Percentiles rank a stretch among this genome's conserved stretches.
phyloP scores from a whole-genome alignment of 2,888 invertebrate species.

The Acrobasis consociella region DNA sequence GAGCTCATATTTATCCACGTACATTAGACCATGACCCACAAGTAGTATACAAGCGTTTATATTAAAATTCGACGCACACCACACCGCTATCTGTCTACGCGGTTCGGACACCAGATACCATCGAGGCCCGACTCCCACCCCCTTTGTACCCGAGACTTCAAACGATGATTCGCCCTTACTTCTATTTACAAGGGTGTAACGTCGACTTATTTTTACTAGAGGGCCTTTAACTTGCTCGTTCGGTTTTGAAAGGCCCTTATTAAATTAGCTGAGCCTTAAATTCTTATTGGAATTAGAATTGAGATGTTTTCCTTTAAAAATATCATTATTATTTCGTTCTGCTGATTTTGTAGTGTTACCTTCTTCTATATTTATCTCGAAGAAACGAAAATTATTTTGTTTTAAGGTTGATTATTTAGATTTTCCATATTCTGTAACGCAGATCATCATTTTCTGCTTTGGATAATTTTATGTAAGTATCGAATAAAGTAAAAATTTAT shows the following conservation, averaged over 20 bases:
- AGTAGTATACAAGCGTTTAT: slow-evolving; percentile 43
- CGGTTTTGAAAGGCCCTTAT: slow-evolving; percentile 10
- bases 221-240: slow-evolving; percentile 37
- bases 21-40: slow-evolving; percentile 35
- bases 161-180: slow-evolving; percentile 60
- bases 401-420: too few relatives aligned
- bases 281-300: slow-evolving; percentile 2
- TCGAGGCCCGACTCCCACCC: slow-evolving; percentile 49
- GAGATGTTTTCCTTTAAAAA: background rate
- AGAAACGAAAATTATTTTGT: too few relatives aligned
- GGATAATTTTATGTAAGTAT: too few relatives aligned
- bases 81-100: slow-evolving; percentile 70
- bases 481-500: too few relatives aligned
- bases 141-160: slow-evolving; percentile 62
- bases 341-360: too few relatives aligned
- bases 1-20: background rate
- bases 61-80: slow-evolving; percentile 73
- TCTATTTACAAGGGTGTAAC: slow-evolving; percentile 58
- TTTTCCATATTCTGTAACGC: too few relatives aligned
- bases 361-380: too few relatives aligned
- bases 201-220: slow-evolving; percentile 55
- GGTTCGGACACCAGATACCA: slow-evolving; percentile 72
- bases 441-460: too few relatives aligned
- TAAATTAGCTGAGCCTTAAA: slow-evolving; percentile 1
- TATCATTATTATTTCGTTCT: too few relatives aligned